A percentile compares a stretch with the other conserved stretches of the same genome.
These are phyloP conservation scores for Agrilus biguttatus DNA, from an alignment of 2,888 invertebrate genomes.

Conservation along the genomic window DNA sequence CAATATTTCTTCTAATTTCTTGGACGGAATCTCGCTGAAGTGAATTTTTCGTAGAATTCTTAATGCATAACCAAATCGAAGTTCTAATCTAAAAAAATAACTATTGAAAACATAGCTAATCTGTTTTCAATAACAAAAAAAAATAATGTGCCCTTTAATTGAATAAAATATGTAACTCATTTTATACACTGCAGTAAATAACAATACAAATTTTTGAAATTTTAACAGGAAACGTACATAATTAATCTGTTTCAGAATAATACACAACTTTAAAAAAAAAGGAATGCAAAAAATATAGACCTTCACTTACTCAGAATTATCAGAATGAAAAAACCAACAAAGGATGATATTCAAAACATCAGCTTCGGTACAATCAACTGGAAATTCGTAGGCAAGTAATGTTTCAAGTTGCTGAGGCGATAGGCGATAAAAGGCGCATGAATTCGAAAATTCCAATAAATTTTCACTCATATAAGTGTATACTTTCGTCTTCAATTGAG, in stretches of 20 bases:
- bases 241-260: background rate
- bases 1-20: constrained; percentile 19
- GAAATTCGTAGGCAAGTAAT: constrained; percentile 48
- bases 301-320: constrained; percentile 21
- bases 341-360: constrained; percentile 44
- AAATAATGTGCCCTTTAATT: too few species aligned
- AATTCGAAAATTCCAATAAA: constrained; percentile 43
- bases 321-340: constrained; percentile 41
- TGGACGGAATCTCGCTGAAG: constrained; percentile 21
- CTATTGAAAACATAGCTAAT: background rate
- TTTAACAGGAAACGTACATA: background rate
- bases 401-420: constrained; percentile 44
- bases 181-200: too few species aligned
- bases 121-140: too few species aligned
- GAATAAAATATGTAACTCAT: too few species aligned
- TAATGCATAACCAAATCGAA: constrained; percentile 28
- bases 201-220: background rate
- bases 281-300: too few species aligned
- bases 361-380: constrained; percentile 51
- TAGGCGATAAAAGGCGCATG: constrained; percentile 44
- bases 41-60: constrained; percentile 33
- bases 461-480: constrained; percentile 52
- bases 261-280: background rate
- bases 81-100: constrained; percentile 19
- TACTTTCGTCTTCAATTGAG: constrained; percentile 40